Evolutionary conservation across 2,113 vertebrate genomes (phyloP).

Genomic region (Sarotherodon lohbergeri): DNA sequence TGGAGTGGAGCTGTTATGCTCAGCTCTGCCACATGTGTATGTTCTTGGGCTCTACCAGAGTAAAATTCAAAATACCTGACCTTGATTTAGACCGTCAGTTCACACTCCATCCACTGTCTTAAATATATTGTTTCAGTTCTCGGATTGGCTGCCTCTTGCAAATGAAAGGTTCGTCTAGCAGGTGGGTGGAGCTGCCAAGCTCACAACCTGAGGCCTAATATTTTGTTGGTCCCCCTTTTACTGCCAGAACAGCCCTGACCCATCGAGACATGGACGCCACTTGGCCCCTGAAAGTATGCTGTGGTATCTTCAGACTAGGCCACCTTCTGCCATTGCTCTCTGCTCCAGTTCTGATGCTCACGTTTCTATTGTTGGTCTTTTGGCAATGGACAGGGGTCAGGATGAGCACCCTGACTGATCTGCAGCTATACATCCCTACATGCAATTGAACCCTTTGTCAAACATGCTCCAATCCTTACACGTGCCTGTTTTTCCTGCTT

Average conservation of each 20-base stretch:
- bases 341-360: neutral
- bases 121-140: neutral
- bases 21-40: neutral
- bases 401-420: neutral
- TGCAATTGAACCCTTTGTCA: neutral
- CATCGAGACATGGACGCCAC: neutral
- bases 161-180: neutral
- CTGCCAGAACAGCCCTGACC: neutral
- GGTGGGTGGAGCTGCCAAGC: neutral
- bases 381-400: neutral
- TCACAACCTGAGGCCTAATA: neutral
- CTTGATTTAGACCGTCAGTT: neutral
- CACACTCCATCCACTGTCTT: neutral
- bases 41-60: neutral
- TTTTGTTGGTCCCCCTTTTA: neutral
- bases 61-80: neutral
- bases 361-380: neutral
- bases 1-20: neutral
- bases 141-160: neutral
- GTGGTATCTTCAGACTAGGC: neutral
- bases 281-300: neutral
- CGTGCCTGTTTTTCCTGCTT: neutral
- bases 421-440: neutral
- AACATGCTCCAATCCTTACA: neutral
- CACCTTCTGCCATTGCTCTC: neutral